phyloP scores from a whole-genome alignment of 2,888 invertebrate genomes.

The Synergus gifuensis region DNA sequence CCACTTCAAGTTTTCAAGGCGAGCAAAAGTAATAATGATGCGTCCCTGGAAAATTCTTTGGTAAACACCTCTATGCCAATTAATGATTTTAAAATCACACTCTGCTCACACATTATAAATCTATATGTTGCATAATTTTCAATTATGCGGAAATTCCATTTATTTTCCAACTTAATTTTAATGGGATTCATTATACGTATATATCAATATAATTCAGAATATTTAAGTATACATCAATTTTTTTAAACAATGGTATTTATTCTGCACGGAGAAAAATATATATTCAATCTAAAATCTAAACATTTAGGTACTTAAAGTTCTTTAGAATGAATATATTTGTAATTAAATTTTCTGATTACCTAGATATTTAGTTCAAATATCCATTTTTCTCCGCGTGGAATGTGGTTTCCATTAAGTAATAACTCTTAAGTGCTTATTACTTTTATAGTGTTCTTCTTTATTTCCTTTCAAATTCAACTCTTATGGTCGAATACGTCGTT shows the following conservation, averaged over 20 bases:
- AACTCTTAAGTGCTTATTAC: background rate
- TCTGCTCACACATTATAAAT: background rate
- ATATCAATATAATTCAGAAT: too few relatives aligned
- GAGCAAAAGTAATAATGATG: conserved; percentile 35
- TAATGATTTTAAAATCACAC: background rate
- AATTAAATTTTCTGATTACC: too few relatives aligned
- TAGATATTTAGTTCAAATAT: too few relatives aligned
- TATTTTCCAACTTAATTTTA: too few relatives aligned
- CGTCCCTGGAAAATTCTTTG: background rate
- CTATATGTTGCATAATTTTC: too few relatives aligned
- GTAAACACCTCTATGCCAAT: conserved; percentile 16
- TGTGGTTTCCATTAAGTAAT: background rate
- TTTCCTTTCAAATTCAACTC: background rate
- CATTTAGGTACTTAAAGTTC: too few relatives aligned
- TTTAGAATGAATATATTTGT: background rate
- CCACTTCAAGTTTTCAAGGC: conserved; percentile 6
- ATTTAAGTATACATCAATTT: too few relatives aligned
- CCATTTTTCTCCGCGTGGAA: background rate
- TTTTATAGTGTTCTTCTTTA: background rate
- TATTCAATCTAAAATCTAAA: too few relatives aligned
- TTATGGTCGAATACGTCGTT: background rate
- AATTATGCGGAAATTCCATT: too few relatives aligned
- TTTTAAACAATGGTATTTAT: too few relatives aligned
- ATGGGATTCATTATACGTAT: too few relatives aligned
- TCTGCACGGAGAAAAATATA: too few relatives aligned